Base-by-base conservation (phyloP, 37 sponge, comb jelly and placozoan genomes). In the Sycon ciliatum region DNA sequence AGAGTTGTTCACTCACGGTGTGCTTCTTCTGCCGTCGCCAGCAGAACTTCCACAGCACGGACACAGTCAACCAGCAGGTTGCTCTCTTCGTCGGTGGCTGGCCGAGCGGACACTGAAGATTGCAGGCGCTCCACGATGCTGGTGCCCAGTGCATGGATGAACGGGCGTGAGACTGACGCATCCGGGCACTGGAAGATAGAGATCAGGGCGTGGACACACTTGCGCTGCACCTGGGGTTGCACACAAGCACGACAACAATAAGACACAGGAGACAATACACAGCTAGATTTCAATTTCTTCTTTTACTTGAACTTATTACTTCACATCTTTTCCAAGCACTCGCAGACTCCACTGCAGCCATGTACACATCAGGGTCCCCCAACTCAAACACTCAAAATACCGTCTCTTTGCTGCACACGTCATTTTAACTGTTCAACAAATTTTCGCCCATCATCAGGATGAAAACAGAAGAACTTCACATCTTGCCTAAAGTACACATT, bases 121-220 rank as follows among this genome's bases (percentile, higher is more conserved):
- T 82, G 73, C 23, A 78, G 66, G 0, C 78, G 24, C 55, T 39
- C 26, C 56, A 86, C 77, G 24, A 86, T 52, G 13, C 62, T 52
- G 29, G 87, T 79, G 9, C 76, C 83, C 31, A 83, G 69, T 37
- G 39, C 52, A 32, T 72, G 80, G 38, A 86, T 82, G 82, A 79
- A 83, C 16, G 37, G 72, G 11, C 55, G 39, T 18, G 53, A 38
- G 16, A 68, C 38, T 16, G 55, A 16, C 42, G 7, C 32, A 0
- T 36, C 3, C n/a, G 30, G 38, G 29, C 57, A 62, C 46, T 40
- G n/a, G 70, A 85, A 81, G 20, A 85, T 38, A 36, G 78, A 70
- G 56, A 57, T 52, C 34, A 60, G 68, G 0, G 68, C 71, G 52
- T 85, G 81, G 0, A 85, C 66, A 0, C 69, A 77, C 31, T 64